Percentiles rank a stretch among this genome's conserved stretches.
These are phyloP conservation scores for Drosophila demipolita DNA, from an alignment of 2,888 invertebrate species.

Conservation along the genomic window DNA sequence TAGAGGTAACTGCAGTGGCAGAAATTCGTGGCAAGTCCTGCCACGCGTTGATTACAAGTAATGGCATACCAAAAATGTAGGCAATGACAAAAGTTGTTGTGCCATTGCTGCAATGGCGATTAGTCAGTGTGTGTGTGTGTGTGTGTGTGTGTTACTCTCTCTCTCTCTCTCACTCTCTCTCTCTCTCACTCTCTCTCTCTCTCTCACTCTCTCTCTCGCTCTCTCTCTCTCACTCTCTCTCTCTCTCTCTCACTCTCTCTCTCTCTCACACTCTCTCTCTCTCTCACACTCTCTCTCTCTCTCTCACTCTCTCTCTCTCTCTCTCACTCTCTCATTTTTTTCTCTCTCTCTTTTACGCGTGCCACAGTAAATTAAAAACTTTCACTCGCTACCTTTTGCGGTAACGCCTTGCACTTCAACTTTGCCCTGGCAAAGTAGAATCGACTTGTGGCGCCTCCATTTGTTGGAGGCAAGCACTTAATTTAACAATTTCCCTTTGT, in stretches of 20 bases:
- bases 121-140: constrained; percentile 24
- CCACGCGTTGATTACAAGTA: constrained; percentile 64
- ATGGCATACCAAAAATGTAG: constrained; percentile 50
- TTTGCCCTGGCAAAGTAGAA: constrained; percentile 27
- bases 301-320: background rate
- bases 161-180: background rate
- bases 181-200: no score
- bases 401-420: constrained; percentile 61
- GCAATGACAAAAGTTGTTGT: constrained; percentile 60
- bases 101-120: constrained; percentile 32
- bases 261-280: no score
- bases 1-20: constrained; percentile 24
- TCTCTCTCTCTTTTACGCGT: constrained; percentile 9
- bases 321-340: no score
- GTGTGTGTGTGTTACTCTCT: background rate
- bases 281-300: background rate
- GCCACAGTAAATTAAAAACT: constrained; percentile 62
- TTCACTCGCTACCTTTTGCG: constrained; percentile 52
- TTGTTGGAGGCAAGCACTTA: constrained; percentile 65
- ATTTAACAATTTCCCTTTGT: constrained; percentile 78
- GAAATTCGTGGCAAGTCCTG: constrained; percentile 24
- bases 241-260: no score
- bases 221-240: no score
- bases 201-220: no score
- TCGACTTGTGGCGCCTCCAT: constrained; percentile 15